Evolutionary conservation across 2,888 invertebrate species (phyloP), one percentile per base, ranked within the genome.

Genomic region (Trichopria drosophilae): DNA sequence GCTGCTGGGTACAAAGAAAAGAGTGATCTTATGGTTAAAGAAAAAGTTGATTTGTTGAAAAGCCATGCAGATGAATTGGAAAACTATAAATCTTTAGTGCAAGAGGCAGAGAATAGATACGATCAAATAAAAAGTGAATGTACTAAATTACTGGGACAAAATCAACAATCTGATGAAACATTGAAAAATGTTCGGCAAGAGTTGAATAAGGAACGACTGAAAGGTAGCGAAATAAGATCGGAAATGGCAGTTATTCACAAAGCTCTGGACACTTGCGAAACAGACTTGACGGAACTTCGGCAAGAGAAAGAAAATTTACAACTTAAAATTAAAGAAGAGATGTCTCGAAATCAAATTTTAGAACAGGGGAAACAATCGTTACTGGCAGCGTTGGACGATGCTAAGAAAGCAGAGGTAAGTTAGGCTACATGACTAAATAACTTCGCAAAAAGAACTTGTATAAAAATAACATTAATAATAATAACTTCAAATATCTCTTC

Each of bases 321-420:
- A n/a, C 72, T 79, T 3, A 79, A 78, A 59, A 68, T 81, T 19
- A 79, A 78, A 50, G 81, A 82, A 61, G 82, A 82, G 63, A 76
- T 75, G 31, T 66, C 67, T 31, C 75, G 79, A 37, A 78, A 77
- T 10, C 72, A 73, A 29, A 69, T 75, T 36, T 66, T 85, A 18
- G 83, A 85, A 60, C 71, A 77, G 1, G 83, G 84, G 59, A 78
- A 84, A 44, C 71, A 73, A 15, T 78, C 81, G 3, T 68, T 83
- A 9, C 80, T 83, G 55, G 76, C 80, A 19, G 76, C 78, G 12
- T 64, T 77, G 1, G 77, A 80, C 19, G 82, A 82, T 12, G 73
- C 82, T 1, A 73, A 80, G 44, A 80, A 79, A 53, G 66, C 66
- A 26, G 76, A 78, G 68, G 76, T 76, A 64, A 47, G 31, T 40